Percentiles rank a stretch among this genome's conserved stretches.
These are phyloP conservation scores for Hydropsyche betteni DNA, from an alignment of 2,888 invertebrate species.

Conservation along the genomic window DNA sequence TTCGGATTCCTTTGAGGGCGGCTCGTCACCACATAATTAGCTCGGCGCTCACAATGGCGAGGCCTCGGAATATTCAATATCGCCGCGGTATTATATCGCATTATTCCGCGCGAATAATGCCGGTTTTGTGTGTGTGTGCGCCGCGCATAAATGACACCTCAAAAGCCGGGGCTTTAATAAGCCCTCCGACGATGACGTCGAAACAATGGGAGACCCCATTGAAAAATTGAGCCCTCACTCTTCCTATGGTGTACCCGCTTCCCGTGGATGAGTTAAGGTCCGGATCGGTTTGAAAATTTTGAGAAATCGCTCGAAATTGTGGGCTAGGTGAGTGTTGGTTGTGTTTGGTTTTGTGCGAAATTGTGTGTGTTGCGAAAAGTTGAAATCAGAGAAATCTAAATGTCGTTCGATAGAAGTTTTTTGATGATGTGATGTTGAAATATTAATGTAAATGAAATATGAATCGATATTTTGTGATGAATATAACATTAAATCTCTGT, in stretches of 20 bases:
- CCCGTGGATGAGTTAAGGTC: neutral
- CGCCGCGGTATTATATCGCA: neutral
- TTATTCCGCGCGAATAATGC: conserved; percentile 2
- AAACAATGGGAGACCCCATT: conserved; percentile 25
- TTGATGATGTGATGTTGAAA: too few species aligned
- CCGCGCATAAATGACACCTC: conserved; percentile 43
- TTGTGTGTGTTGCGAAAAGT: too few species aligned
- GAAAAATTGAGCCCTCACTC: conserved; percentile 18
- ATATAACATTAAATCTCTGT: too few species aligned
- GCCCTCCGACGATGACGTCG: conserved; percentile 37
- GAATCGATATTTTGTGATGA: too few species aligned
- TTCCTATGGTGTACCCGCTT: neutral
- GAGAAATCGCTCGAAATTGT: too few species aligned
- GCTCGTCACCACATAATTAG: conserved; percentile 42
- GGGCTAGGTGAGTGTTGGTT: too few species aligned
- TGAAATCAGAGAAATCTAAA: too few species aligned
- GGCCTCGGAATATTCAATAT: conserved; percentile 34
- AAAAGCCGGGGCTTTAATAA: conserved; percentile 43
- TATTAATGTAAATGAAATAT: too few species aligned
- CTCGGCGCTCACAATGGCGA: conserved; percentile 30
- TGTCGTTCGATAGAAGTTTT: too few species aligned
- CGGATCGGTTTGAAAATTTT: too few species aligned
- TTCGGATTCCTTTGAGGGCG: conserved; percentile 30
- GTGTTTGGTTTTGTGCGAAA: too few species aligned
- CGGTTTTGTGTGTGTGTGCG: neutral